Evolutionary conservation across 2,797 vertebrate genomes (phyloP), one percentile per base, ranked within the genome.

Genomic region (Lophotriccus pileatus): DNA sequence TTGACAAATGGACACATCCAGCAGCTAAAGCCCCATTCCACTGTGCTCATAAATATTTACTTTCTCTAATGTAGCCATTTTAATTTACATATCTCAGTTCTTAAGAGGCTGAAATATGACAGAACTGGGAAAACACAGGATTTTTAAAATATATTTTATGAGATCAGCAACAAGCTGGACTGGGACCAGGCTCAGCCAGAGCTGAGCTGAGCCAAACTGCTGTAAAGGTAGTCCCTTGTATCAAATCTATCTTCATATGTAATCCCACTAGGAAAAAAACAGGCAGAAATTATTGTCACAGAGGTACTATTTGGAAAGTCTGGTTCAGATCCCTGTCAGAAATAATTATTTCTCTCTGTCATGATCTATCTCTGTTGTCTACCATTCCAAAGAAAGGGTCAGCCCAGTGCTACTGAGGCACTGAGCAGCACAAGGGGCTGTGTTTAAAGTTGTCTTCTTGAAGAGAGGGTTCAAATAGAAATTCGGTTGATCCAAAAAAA

Each of bases 21-120:
- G 62, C 89, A 87, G 56, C 68, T 69, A 79, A 68, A 84, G 60
- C 6, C 11, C 55, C 27, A 66, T 60, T 92, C 58, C 28, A 34
- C 75, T 30, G 47, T 16, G 58, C 87, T 96, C 59, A 93, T 92
- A 87, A 92, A 95, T 96, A 96, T 96, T 95, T 94, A 87, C 82
- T 52, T 94, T 92, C 59, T 36, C 70, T 91, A 94, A 97, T 27
- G 37, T 12, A 62, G 84, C 60, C 74, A 87, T 94, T 87, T 84
- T 59, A 95, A 95, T 95, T 84, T 89, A 89, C 60, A 85, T 91
- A 69, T 91, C 43, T 86, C 32, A 59, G 24, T 44, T 43, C 69
- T 93, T 94, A 72, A 25, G 25, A 95, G 34, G 81, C 25, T 93
- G 81, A 95, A 64, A 95, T 93, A 76, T 76, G 88, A 94, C 3